Evolutionary conservation across 2,888 invertebrate genomes (phyloP).

Genomic region (Halocaridina rubra): DNA sequence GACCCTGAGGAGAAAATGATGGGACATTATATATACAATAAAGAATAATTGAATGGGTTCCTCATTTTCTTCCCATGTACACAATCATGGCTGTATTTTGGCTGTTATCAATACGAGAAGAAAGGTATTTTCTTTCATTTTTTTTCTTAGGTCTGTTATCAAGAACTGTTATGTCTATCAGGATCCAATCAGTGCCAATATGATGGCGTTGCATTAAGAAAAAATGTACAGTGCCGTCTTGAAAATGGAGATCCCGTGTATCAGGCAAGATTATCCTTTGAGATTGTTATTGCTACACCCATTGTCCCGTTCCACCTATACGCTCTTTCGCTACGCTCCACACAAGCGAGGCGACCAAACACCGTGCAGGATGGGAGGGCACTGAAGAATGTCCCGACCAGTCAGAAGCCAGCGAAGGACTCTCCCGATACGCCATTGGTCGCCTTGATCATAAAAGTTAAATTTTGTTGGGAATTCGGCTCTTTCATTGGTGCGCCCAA

Average conservation of each 20-base stretch:
- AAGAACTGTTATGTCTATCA: too few species aligned
- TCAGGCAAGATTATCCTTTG: not conserved
- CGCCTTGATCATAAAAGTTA: conserved; percentile 2
- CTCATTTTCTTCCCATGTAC: too few species aligned
- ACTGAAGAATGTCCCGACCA: not conserved
- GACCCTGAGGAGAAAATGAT: too few species aligned
- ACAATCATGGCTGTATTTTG: too few species aligned
- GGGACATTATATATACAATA: too few species aligned
- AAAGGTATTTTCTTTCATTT: not conserved
- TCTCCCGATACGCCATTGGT: not conserved
- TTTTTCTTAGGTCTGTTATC: too few species aligned
- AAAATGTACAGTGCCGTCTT: not conserved
- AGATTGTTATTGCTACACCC: conserved; percentile 3
- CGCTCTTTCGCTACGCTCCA: conserved; percentile 24
- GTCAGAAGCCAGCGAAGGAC: not conserved
- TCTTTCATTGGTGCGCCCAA: not conserved
- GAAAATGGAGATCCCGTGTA: not conserved
- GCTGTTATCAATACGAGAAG: too few species aligned
- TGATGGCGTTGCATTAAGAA: not conserved
- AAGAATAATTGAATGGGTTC: too few species aligned
- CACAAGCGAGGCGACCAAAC: conserved; percentile 33
- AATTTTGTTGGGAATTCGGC: conserved; percentile 17
- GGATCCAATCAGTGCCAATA: too few species aligned
- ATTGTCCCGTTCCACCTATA: conserved; percentile 34
- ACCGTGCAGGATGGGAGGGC: conserved; percentile 30